Evolutionary conservation across 2,888 invertebrate genomes (phyloP).

Genomic region (Tupiocoris notatus): DNA sequence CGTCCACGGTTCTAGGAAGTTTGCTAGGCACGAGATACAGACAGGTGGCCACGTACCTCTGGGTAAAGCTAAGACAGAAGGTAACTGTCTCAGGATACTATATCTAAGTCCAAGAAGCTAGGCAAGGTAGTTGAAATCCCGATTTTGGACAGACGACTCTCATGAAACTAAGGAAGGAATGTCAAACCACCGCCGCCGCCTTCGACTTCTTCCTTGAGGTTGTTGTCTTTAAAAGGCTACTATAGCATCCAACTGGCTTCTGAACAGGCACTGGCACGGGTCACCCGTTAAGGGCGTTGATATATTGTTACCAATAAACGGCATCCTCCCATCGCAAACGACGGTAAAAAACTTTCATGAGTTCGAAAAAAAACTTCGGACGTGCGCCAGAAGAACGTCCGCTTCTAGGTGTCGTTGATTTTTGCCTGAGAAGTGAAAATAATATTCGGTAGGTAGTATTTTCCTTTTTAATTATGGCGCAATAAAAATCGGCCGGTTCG

Average conservation of each 20-base stretch:
- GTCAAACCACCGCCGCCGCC: background rate
- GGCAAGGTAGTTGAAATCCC: background rate
- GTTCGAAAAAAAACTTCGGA: background rate
- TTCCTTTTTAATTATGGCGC: too few species aligned
- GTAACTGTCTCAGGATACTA: background rate
- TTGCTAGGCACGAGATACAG: background rate
- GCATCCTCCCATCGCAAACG: background rate
- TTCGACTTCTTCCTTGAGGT: background rate
- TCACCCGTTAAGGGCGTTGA: background rate
- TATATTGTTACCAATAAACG: background rate
- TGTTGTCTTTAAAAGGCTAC: background rate
- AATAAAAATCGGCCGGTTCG: too few species aligned
- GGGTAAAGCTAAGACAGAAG: background rate
- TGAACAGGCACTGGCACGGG: background rate
- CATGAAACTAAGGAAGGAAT: background rate
- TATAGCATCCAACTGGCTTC: background rate
- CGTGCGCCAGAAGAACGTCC: background rate
- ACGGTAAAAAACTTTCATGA: background rate
- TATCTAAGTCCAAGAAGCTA: too few species aligned
- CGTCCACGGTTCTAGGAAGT: background rate
- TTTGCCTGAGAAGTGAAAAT: too few species aligned
- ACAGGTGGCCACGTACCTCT: background rate
- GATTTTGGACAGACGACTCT: background rate
- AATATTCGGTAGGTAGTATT: too few species aligned
- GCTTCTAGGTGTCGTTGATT: too few species aligned